Evolutionary conservation across 1,140 invertebrate genomes (phyloP), one percentile per base, ranked within the genome.

Genomic region (Drosophila asahinai): DNA sequence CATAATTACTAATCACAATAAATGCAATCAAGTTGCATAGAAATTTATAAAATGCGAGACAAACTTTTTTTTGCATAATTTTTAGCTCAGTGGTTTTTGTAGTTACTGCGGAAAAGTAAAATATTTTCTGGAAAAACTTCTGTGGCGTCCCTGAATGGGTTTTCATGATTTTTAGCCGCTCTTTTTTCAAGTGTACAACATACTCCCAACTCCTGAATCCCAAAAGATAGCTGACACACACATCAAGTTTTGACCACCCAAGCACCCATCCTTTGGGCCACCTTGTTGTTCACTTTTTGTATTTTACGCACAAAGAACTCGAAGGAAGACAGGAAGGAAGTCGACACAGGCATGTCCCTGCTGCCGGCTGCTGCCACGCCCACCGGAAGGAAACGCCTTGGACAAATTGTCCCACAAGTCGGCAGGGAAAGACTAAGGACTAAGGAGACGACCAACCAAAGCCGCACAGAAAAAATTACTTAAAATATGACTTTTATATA

Each of bases 311-410:
- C 77, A 83, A 71, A 80, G 64, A 55, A 68, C 22, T 47, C 64
- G 67, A 63, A 71, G 52, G 58, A 58, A 74, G 71, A 75, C 58
- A 60, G 84, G 84, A 87, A 87, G 84, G 84, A 87, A 87, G 81
- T 87, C 55, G 74, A 84, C 83, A 80, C 63, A 70, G 70, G 71
- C 83, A 83, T 77, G 70, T 83, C 75, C 58, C 71, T 63, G 58
- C 52, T 65, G 64, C 43, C 58, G 66, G 61, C 40, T 51, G 64
- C 38, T 60, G 60, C 58, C 52, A 71, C 59, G 74, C 68, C 77
- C 67, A 43, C 77, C 66, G 84, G 84, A 87, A 83, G 84, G 84
- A 87, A 89, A 61, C 81, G 55, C 54, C 73, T 77, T 77, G 68
- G 77, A 87, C 84, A 87, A 87, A 87, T 87, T 87, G 78, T 80